Evolutionary conservation across 2,113 vertebrate species (phyloP), one percentile per base, ranked within the genome.

Genomic region (Rhinichthys klamathensis): DNA sequence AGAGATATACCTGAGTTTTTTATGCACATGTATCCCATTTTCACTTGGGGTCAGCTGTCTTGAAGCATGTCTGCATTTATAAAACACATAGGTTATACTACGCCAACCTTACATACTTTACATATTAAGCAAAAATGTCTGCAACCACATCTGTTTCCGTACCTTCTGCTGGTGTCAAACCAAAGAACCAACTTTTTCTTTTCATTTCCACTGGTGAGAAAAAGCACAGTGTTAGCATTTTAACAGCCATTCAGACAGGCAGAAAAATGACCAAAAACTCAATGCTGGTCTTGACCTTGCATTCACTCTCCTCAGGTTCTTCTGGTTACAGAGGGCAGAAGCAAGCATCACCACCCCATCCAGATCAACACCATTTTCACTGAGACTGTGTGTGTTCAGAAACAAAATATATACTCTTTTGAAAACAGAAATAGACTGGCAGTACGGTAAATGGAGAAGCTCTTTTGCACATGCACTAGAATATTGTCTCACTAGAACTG

Each of bases 321-420:
- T 58, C 77, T 89, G 12, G 0, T 86, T 38, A 58, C 90, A 89
- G 72, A 98, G 90, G 84, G 90, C 92, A 13, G 13, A 80, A 38
- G 92, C 91, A 89, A 98, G 91, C 81, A 83, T 63, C 56, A 94
- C 88, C 63, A 94, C 90, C 0, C 93, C 93, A 0, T 90, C 89
- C 92, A 95, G 88, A 81, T 92, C 93, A 60, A 96, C 87, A 30
- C 21, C 32, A 30, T 97, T 98, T 77, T 93, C 67, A 58, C 95
- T 94, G 88, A 95, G 88, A 84, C 97, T 99, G 84, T 99, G 84
- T 12, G 32, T 54, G 16, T 84, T 25, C 69, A 67, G 25, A 56
- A 41, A 86, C 18, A 54, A 87, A 4, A 69, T 4, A 76, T 54
- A 74, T 11, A 10, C 7, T 21, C 30, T 35, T 61, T 32, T 27